Evolutionary conservation across 2,113 vertebrate genomes (phyloP).

Genomic region (Hemicordylus capensis): DNA sequence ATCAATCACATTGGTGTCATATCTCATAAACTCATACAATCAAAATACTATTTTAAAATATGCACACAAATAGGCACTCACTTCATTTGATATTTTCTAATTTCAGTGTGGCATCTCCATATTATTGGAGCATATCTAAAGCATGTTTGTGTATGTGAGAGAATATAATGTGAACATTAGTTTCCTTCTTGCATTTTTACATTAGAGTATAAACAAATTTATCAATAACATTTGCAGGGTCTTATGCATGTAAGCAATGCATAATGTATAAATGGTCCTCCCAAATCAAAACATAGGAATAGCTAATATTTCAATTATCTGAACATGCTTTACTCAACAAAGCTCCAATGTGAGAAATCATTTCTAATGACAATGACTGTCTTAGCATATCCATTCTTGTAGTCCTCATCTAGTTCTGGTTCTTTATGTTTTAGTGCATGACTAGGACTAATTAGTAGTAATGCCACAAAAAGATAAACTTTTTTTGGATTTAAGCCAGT

Average conservation of each 20-base stretch:
- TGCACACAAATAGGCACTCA: not conserved
- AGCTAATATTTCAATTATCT: not conserved
- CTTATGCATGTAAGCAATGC: not conserved
- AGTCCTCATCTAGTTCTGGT: too few species aligned
- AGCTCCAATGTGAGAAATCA: not conserved
- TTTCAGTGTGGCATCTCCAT: not conserved
- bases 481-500: not conserved
- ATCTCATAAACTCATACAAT: not conserved
- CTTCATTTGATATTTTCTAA: not conserved
- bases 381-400: not conserved
- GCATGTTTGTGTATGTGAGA: not conserved
- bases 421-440: not conserved
- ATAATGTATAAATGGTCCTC: not conserved
- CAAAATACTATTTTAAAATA: not conserved
- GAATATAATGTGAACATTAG: not conserved
- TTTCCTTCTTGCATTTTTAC: constrained; percentile 11
- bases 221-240: not conserved
- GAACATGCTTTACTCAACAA: not conserved
- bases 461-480: not conserved
- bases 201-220: not conserved
- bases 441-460: not conserved
- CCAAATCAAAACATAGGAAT: not conserved
- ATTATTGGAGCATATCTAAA: not conserved
- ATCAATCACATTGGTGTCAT: not conserved
- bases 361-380: not conserved